Conservation (phyloP, 2,113 vertebrate genomes). For the Mastomys coucha region DNA sequence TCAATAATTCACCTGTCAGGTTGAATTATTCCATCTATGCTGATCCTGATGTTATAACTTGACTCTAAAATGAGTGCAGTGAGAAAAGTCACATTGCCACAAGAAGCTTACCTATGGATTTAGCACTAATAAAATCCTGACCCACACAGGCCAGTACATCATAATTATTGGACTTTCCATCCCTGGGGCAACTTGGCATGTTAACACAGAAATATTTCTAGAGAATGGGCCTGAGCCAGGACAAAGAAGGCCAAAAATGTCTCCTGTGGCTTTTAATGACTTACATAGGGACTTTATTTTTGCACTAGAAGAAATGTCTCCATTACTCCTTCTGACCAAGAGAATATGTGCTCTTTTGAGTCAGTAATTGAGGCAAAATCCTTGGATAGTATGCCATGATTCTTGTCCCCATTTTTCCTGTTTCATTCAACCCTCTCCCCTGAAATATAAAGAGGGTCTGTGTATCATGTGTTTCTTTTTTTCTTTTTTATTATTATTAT, state of each 20-base stretch:
- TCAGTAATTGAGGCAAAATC: neutral
- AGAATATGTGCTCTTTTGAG: neutral
- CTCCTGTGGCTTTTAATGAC: neutral
- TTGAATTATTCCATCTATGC: conserved; percentile 49
- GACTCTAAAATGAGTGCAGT: conserved; percentile 54
- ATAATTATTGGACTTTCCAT: conserved; percentile 63
- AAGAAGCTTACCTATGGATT: conserved; percentile 52
- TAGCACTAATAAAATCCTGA: conserved; percentile 66
- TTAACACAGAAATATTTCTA: conserved; percentile 51
- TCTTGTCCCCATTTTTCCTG: neutral
- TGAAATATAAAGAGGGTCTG: neutral
- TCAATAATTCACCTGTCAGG: conserved; percentile 47
- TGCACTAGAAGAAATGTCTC: neutral
- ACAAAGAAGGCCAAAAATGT: neutral
- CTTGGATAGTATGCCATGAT: neutral
- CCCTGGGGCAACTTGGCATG: conserved; percentile 45
- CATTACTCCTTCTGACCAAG: neutral
- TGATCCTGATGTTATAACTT: conserved; percentile 56
- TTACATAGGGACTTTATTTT: neutral
- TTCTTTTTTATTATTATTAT: too few relatives aligned
- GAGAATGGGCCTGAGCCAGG: conserved; percentile 32
- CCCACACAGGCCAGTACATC: conserved; percentile 33
- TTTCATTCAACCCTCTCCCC: neutral
- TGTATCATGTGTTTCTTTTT: neutral
- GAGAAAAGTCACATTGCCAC: conserved; percentile 39